Evolutionary conservation across 2,113 vertebrate genomes (phyloP).

Genomic region (Aspidoscelis tigris): DNA sequence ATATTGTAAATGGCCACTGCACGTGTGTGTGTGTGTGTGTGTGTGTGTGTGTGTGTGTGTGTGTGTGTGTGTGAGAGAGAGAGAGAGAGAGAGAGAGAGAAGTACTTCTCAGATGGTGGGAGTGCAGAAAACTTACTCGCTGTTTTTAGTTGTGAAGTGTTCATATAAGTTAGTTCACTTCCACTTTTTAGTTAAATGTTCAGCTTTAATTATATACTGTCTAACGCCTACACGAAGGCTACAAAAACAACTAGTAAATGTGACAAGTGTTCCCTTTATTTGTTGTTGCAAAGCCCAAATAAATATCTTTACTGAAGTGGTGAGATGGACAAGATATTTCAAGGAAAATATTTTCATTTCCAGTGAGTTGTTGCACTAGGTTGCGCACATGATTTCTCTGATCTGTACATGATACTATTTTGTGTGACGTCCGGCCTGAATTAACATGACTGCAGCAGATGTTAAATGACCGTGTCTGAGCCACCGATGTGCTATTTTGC

Average conservation of each 20-base stretch:
- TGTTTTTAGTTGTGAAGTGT: not conserved
- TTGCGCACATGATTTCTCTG: conserved; percentile 50
- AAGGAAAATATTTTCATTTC: conserved; percentile 41
- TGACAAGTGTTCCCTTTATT: not conserved
- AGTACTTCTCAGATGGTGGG: too few relatives aligned
- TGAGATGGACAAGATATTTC: not conserved
- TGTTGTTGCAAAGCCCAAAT: not conserved
- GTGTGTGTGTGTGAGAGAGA: too few relatives aligned
- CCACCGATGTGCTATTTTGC: conserved; percentile 75
- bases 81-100: too few relatives aligned
- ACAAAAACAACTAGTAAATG: too few relatives aligned
- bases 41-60: too few relatives aligned
- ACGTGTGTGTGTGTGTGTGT: too few relatives aligned
- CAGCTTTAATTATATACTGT: not conserved
- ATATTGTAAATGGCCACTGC: too few relatives aligned
- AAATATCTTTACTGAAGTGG: not conserved
- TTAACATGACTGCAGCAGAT: conserved; percentile 77
- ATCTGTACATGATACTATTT: conserved; percentile 56
- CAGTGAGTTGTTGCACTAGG: conserved; percentile 63
- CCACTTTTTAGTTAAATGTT: not conserved
- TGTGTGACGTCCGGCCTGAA: conserved; percentile 64
- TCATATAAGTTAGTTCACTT: not conserved
- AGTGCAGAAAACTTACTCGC: not conserved
- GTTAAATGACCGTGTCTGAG: conserved; percentile 72
- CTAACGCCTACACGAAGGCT: not conserved